A percentile compares a stretch with the other conserved stretches of the same genome.
phyloP scores from a whole-genome alignment of 1,140 invertebrate genomes.

The Pseudomyrmex sp. region DNA sequence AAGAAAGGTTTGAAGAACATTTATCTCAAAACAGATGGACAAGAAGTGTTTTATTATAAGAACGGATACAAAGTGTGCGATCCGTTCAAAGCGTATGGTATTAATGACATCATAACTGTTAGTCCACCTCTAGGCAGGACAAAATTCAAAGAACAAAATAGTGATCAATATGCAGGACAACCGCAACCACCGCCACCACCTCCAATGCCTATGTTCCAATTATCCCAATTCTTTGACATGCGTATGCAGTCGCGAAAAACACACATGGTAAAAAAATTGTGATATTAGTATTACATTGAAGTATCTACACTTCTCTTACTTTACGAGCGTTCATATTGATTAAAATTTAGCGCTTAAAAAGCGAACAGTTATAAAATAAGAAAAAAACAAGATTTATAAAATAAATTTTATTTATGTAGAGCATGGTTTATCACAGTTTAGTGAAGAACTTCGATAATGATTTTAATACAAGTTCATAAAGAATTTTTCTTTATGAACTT shows the following conservation, averaged over 20 bases:
- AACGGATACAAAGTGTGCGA: constrained; percentile 90
- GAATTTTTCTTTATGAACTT: background rate
- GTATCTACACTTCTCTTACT: background rate
- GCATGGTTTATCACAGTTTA: background rate
- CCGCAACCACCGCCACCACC: constrained; percentile 82
- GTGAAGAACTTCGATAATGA: background rate
- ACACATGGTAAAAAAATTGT: constrained; percentile 77
- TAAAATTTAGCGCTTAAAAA: background rate
- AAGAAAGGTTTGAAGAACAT: constrained; percentile 87
- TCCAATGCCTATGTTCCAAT: constrained; percentile 78
- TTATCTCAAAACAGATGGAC: constrained; percentile 91
- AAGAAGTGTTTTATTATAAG: constrained; percentile 91
- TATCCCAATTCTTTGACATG: constrained; percentile 68
- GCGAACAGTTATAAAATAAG: background rate
- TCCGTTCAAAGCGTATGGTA: constrained; percentile 89
- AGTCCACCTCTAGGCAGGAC: constrained; percentile 57
- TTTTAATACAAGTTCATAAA: no score
- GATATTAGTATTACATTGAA: constrained; percentile 33
- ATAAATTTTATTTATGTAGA: background rate
- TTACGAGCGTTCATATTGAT: background rate
- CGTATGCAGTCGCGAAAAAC: constrained; percentile 69
- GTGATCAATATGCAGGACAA: constrained; percentile 72
- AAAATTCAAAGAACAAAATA: constrained; percentile 61
- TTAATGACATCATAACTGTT: constrained; percentile 71
- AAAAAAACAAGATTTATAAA: background rate